Evolutionary conservation across 2,888 invertebrate genomes (phyloP).

Genomic region (Spilosoma lubricipeda): DNA sequence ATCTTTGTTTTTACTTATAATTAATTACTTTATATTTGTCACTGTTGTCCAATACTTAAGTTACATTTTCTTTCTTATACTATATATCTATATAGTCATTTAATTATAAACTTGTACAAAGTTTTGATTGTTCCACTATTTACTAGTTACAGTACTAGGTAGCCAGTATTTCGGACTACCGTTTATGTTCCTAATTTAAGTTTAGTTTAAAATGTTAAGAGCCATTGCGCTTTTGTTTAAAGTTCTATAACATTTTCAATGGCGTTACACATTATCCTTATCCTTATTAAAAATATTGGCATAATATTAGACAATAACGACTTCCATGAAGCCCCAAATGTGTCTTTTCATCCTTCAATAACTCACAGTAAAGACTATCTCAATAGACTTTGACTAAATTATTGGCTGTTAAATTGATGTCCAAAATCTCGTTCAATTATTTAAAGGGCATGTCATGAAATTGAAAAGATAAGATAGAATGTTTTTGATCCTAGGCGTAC

Average conservation of each 20-base stretch:
- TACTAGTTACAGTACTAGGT: background rate
- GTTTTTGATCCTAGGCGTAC: conserved; percentile 87
- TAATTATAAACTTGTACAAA: background rate
- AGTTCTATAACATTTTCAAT: background rate
- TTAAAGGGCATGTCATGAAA: background rate
- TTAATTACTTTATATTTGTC: background rate
- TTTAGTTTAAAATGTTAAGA: background rate
- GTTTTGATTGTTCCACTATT: background rate
- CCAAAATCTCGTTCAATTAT: background rate
- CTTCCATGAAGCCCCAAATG: background rate
- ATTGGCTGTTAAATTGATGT: background rate
- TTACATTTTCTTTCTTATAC: background rate
- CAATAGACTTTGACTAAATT: background rate
- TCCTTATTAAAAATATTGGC: background rate
- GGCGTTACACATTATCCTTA: background rate
- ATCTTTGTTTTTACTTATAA: too few species aligned
- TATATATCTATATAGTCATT: background rate
- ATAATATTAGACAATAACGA: background rate
- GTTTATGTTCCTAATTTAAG: background rate
- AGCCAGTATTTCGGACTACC: background rate
- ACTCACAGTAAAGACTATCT: background rate
- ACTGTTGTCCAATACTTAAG: too few species aligned
- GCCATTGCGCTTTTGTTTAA: background rate
- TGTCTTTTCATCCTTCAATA: background rate
- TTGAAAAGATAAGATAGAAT: background rate